phyloP scores from a whole-genome alignment of 2,888 invertebrate species.

The Macroteleia sp. region DNA sequence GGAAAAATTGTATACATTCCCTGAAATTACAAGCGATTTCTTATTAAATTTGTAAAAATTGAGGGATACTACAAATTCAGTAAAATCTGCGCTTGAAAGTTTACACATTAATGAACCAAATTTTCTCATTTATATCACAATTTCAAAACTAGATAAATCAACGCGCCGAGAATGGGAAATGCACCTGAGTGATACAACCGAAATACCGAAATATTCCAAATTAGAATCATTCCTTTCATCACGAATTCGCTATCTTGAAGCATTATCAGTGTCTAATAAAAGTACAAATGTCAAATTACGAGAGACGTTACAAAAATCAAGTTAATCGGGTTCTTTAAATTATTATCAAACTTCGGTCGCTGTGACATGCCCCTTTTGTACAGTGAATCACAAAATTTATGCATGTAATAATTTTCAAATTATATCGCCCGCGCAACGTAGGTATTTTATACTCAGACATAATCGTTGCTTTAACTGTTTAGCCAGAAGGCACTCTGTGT shows the following conservation, averaged over 20 bases:
- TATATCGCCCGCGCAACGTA: neutral
- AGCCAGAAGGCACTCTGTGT: neutral
- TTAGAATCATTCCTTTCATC: constrained; percentile 1
- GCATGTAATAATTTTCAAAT: neutral
- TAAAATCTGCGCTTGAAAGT: neutral
- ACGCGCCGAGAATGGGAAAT: constrained; percentile 13
- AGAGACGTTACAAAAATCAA: neutral
- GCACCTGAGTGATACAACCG: neutral
- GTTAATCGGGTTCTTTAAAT: neutral
- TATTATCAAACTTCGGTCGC: neutral
- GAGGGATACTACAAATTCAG: constrained; percentile 3
- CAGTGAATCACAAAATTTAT: constrained; percentile 13
- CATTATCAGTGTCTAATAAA: neutral
- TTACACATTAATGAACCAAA: neutral
- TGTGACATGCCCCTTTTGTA: constrained; percentile 1
- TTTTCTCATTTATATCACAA: neutral
- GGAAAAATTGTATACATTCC: neutral
- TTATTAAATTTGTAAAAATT: neutral
- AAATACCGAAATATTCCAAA: neutral
- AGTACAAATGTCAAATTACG: neutral
- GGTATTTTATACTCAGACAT: neutral
- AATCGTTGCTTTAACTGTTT: constrained; percentile 13
- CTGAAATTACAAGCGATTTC: constrained; percentile 1
- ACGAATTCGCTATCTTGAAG: constrained; percentile 1
- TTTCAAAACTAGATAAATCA: constrained; percentile 4